A percentile compares a stretch with the other conserved stretches of the same genome.
These are phyloP conservation scores for Protodeltote pygarga DNA, from an alignment of 2,888 invertebrate species.

Conservation along the genomic window DNA sequence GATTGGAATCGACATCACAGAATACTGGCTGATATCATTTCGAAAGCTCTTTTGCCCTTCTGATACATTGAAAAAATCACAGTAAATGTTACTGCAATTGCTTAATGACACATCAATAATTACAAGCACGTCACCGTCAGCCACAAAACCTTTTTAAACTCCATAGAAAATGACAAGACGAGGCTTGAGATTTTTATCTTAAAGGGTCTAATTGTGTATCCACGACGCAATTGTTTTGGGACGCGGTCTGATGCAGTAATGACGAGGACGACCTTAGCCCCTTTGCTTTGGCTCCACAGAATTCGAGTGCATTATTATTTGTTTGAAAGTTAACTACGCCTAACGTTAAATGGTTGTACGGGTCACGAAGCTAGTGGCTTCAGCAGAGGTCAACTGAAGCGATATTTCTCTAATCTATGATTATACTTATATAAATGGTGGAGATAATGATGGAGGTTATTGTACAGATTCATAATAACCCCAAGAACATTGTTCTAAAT, in stretches of 20 bases:
- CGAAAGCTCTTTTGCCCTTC: no score
- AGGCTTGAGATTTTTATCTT: conserved; percentile 50
- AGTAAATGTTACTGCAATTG: no score
- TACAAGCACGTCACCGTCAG: no score
- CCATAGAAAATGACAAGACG: conserved; percentile 23
- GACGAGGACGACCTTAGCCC: conserved; percentile 72
- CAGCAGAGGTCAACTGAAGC: conserved; percentile 17
- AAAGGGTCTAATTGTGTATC: conserved; percentile 70
- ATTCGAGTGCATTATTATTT: conserved; percentile 42
- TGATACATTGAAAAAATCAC: no score
- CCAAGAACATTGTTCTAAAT: no score
- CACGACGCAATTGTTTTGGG: conserved; percentile 77
- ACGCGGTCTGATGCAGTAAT: conserved; percentile 66
- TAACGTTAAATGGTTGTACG: conserved; percentile 28
- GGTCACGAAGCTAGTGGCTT: conserved; percentile 32
- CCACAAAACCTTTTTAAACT: neutral
- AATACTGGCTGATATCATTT: no score
- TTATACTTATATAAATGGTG: no score
- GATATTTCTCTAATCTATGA: neutral
- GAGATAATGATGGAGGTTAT: no score
- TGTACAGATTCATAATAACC: no score
- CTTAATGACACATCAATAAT: no score
- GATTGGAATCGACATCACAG: no score
- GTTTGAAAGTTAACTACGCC: conserved; percentile 28
- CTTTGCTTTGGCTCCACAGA: conserved; percentile 49